These are phyloP conservation scores for Dendrolimus punctatus DNA, from an alignment of 1,140 invertebrate species.

Conservation along the genomic window DNA sequence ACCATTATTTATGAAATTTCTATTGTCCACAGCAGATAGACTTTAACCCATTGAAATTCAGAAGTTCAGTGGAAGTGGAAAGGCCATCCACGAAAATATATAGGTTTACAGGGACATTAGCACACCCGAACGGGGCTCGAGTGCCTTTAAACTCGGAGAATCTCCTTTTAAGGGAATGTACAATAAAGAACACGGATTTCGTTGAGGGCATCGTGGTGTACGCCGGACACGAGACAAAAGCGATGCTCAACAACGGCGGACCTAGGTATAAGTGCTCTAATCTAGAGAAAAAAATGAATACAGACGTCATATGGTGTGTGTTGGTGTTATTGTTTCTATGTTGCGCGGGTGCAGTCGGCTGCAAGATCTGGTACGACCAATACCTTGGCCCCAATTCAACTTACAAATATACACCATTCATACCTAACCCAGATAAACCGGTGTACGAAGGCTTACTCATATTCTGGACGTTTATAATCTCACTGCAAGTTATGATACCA, in stretches of 20 bases:
- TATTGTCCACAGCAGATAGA: slow-evolving; percentile 71
- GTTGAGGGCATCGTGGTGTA: slow-evolving; percentile 98
- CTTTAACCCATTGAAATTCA: slow-evolving; percentile 88
- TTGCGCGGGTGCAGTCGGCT: slow-evolving; percentile 91
- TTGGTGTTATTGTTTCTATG: slow-evolving; percentile 93
- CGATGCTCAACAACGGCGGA: slow-evolving; percentile 97
- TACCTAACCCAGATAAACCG: slow-evolving; percentile 72
- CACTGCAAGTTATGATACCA: slow-evolving; percentile 98
- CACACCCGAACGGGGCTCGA: slow-evolving; percentile 84
- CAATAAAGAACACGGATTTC: slow-evolving; percentile 91
- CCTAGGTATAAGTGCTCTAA: slow-evolving; percentile 95
- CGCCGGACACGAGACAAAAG: slow-evolving; percentile 97
- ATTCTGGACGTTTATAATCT: slow-evolving; percentile 97
- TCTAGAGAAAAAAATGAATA: slow-evolving; percentile 94
- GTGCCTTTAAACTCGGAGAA: slow-evolving; percentile 94
- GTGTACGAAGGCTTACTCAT: slow-evolving; percentile 88
- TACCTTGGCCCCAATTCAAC: slow-evolving; percentile 24
- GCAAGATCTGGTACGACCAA: slow-evolving; percentile 84
- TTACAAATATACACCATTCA: slow-evolving; percentile 75
- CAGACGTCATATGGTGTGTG: slow-evolving; percentile 97
- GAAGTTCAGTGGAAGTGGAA: slow-evolving; percentile 90
- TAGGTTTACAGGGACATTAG: slow-evolving; percentile 92
- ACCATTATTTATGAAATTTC: slow-evolving; percentile 8
- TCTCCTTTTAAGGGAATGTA: slow-evolving; percentile 93
- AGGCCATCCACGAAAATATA: slow-evolving; percentile 96